Evolutionary conservation across 2,888 invertebrate species (phyloP).

Genomic region (Girardia tigrina): DNA sequence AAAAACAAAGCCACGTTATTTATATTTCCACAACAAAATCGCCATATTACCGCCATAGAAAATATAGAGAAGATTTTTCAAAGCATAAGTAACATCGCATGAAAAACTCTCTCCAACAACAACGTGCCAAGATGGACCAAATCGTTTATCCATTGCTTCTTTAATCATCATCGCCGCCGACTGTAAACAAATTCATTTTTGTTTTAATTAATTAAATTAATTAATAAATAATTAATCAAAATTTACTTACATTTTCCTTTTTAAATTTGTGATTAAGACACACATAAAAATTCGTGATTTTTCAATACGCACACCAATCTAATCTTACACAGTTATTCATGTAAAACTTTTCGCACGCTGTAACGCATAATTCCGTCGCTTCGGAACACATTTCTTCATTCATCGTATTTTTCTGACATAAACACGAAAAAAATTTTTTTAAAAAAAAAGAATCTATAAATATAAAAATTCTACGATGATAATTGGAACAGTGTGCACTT

Average conservation of each 20-base stretch:
- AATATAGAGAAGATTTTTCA: not conserved
- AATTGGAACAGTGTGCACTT: not conserved
- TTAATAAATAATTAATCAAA: not conserved
- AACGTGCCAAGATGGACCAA: constrained; percentile 1
- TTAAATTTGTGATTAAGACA: too few relatives aligned
- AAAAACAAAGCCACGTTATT: too few relatives aligned
- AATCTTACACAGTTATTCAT: constrained; percentile 64
- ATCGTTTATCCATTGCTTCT: constrained; percentile 7
- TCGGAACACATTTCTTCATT: constrained; percentile 77
- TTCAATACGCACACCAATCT: not conserved
- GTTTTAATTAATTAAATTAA: not conserved
- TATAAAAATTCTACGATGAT: not conserved
- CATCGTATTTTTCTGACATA: constrained; percentile 88
- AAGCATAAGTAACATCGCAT: not conserved
- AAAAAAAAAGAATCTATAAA: too few relatives aligned
- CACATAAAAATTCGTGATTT: not conserved
- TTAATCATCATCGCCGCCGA: not conserved
- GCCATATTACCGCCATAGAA: constrained; percentile 5
- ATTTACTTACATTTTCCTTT: not conserved
- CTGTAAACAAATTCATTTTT: not conserved
- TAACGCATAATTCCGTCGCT: constrained; percentile 73
- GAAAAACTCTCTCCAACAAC: constrained; percentile 11
- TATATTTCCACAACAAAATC: constrained; percentile 8
- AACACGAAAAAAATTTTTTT: constrained; percentile 40
- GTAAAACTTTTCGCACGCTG: constrained; percentile 78